phyloP scores from a whole-genome alignment of 2,888 invertebrate species.

The Morinoia aosen region DNA sequence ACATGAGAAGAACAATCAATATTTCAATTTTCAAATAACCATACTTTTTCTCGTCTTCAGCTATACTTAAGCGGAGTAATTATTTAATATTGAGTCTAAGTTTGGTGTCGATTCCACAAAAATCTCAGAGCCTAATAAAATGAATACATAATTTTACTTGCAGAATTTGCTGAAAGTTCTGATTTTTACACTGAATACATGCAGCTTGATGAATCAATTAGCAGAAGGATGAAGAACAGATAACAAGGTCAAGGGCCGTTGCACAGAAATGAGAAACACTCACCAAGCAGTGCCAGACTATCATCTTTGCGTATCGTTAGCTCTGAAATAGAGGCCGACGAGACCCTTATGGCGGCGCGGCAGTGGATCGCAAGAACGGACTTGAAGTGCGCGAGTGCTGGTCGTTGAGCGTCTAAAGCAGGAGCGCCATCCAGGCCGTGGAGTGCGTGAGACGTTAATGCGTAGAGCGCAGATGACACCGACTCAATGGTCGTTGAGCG shows the following conservation, averaged over 20 bases:
- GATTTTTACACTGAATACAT: not conserved
- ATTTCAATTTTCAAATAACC: not conserved
- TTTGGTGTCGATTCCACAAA: not conserved
- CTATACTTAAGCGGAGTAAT: not conserved
- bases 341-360: not conserved
- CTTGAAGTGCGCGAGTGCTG: not conserved
- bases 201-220: not conserved
- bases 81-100: not conserved
- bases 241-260: not conserved
- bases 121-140: not conserved
- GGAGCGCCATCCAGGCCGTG: not conserved
- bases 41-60: not conserved
- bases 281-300: not conserved
- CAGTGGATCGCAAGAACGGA: slow-evolving; percentile 17
- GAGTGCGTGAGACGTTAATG: not conserved
- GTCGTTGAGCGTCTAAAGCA: not conserved
- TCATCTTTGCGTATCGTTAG: slow-evolving; percentile 9
- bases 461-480: slow-evolving; percentile 4
- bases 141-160: not conserved
- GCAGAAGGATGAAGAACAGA: not conserved
- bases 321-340: slow-evolving; percentile 3
- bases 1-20: not conserved
- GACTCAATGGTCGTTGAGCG: slow-evolving; percentile 10
- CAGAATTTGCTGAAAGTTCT: not conserved
- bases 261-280: not conserved